These are phyloP conservation scores for Cassiopea xamachana DNA, from an alignment of 30 jellyfish, hydroid and myxozoan species.

Conservation along the genomic window DNA sequence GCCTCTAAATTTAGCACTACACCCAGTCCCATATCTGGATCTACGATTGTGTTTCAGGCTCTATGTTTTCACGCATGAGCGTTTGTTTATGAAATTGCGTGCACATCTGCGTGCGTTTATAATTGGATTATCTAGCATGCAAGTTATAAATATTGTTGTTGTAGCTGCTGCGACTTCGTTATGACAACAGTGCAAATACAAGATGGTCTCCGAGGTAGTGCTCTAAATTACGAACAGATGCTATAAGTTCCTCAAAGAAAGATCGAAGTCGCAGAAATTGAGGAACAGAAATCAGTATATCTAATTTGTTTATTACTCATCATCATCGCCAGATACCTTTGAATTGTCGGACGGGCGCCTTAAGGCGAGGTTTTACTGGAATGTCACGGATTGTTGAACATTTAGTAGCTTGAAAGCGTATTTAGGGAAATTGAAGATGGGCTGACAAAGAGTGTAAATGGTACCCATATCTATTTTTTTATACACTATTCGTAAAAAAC, in stretches of 20 bases:
- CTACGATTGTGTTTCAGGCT: no score
- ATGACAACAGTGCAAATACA: conserved; percentile 42
- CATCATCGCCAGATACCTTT: background rate
- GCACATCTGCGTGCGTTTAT: background rate
- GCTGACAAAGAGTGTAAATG: background rate
- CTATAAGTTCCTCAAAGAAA: background rate
- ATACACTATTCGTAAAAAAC: background rate
- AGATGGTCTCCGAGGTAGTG: background rate
- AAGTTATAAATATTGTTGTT: conserved; percentile 31
- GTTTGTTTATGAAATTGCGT: no score
- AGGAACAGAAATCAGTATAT: background rate
- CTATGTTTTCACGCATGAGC: no score
- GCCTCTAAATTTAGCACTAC: no score
- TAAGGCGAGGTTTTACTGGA: background rate
- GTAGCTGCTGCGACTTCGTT: conserved; percentile 14
- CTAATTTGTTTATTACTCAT: background rate
- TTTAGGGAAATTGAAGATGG: background rate
- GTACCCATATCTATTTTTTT: background rate
- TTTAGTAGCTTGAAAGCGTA: background rate
- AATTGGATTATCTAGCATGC: background rate
- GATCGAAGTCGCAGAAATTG: background rate
- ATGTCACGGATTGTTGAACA: background rate
- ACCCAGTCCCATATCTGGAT: no score
- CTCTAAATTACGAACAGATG: background rate
- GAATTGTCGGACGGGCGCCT: background rate